phyloP scores from a whole-genome alignment of 2,113 vertebrate genomes.

The Arothron firmamentum region DNA sequence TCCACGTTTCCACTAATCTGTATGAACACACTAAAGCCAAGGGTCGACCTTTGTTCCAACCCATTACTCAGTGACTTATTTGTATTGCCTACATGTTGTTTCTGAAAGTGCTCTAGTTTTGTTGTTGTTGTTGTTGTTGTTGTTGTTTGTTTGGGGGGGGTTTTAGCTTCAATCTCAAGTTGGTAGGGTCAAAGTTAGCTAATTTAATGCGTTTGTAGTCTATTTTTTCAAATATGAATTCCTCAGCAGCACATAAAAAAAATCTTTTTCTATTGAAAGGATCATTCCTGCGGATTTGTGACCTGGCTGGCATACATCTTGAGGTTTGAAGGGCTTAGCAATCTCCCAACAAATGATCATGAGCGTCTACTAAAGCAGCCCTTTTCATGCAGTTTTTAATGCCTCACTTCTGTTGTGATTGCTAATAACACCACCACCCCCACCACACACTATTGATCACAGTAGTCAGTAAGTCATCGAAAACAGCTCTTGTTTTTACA shows the following conservation, averaged over 20 bases:
- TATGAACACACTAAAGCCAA: constrained; percentile 6
- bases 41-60: constrained; percentile 3
- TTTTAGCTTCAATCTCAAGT: not conserved
- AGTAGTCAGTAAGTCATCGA: constrained; percentile 59
- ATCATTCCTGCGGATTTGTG: constrained; percentile 21
- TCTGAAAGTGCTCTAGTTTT: constrained; percentile 22
- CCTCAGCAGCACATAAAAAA: not conserved
- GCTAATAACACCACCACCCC: constrained; percentile 17
- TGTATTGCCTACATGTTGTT: constrained; percentile 29
- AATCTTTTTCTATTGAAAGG: constrained; percentile 17
- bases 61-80: constrained; percentile 3
- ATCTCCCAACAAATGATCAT: constrained; percentile 8
- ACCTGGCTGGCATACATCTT: constrained; percentile 27
- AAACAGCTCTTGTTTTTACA: constrained; percentile 54
- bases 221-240: no score
- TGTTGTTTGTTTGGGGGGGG: not conserved
- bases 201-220: no score
- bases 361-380: constrained; percentile 49
- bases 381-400: constrained; percentile 52
- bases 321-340: constrained; percentile 14
- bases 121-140: not conserved
- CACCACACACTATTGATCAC: constrained; percentile 55
- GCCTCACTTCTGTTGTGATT: constrained; percentile 29
- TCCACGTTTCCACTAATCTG: not conserved
- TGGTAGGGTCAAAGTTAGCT: no score